Conservation (phyloP, 2,888 invertebrate species). For the Siphlonurus alternatus region DNA sequence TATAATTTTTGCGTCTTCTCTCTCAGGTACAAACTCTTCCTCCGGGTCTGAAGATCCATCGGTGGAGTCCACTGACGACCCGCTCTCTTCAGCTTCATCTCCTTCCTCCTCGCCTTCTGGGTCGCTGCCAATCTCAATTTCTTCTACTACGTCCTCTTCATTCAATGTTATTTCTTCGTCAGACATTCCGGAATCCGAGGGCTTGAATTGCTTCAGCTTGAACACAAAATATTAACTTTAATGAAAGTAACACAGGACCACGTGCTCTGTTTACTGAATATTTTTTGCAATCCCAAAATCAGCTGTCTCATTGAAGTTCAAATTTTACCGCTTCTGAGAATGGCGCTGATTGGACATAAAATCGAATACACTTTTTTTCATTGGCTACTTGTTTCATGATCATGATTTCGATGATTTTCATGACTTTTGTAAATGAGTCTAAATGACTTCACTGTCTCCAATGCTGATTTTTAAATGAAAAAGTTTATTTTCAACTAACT, state of each 20-base stretch:
- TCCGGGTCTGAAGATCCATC: conserved; percentile 25
- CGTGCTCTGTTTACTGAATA: not conserved
- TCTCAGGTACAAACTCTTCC: conserved; percentile 15
- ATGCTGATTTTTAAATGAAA: too few relatives aligned
- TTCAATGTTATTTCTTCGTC: not conserved
- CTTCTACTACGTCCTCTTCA: conserved; percentile 18
- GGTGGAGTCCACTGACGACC: conserved; percentile 22
- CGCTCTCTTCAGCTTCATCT: conserved; percentile 16
- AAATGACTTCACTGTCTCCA: too few relatives aligned
- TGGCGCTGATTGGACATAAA: not conserved
- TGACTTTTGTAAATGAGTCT: too few relatives aligned
- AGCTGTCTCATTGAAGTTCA: not conserved
- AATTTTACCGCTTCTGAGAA: not conserved
- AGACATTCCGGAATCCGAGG: not conserved
- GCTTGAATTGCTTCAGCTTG: not conserved
- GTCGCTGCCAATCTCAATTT: conserved; percentile 23
- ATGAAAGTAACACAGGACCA: not conserved
- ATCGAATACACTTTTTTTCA: too few relatives aligned
- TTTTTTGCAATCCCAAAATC: not conserved
- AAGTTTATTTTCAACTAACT: too few relatives aligned
- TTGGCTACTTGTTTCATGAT: too few relatives aligned
- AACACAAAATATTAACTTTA: not conserved
- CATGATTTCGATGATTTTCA: not conserved
- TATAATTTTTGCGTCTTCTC: conserved; percentile 41
- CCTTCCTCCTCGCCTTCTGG: conserved; percentile 13